A percentile compares a stretch with the other conserved stretches of the same genome.
Conservation (phyloP, 2,113 vertebrate species). For the Pangasianodon gigas region DNA sequence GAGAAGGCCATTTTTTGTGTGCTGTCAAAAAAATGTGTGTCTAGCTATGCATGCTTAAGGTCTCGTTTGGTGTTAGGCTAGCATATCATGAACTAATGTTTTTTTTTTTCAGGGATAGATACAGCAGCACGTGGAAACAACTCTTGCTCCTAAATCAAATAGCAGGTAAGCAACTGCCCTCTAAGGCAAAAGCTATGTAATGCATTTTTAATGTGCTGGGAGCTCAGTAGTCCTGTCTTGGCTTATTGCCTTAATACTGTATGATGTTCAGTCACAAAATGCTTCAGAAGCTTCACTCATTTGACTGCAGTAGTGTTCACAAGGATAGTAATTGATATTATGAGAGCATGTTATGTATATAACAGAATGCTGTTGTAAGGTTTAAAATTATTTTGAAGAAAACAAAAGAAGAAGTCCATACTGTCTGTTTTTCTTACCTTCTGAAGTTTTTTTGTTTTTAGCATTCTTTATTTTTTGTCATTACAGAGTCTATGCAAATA, state of each 20-base stretch:
- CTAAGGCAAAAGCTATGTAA: slow-evolving; percentile 45
- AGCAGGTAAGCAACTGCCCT: slow-evolving; percentile 42
- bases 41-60: slow-evolving; percentile 3
- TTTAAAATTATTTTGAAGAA: not conserved
- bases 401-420: not conserved
- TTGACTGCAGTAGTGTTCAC: not conserved
- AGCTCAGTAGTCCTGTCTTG: slow-evolving; percentile 37
- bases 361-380: not conserved
- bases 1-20: not conserved
- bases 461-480: not conserved
- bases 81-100: not conserved
- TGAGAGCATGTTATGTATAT: not conserved
- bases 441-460: not conserved
- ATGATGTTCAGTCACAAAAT: slow-evolving; percentile 39
- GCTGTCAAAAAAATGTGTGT: not conserved
- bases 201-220: slow-evolving; percentile 45
- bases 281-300: not conserved
- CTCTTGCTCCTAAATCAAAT: slow-evolving; percentile 31
- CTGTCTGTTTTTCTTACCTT: not conserved
- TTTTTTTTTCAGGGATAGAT: not conserved
- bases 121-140: slow-evolving; percentile 6
- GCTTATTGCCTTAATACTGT: slow-evolving; percentile 37
- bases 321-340: not conserved
- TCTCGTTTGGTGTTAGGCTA: not conserved
- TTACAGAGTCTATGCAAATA: not conserved